Conservation (phyloP, 1,140 invertebrate genomes). For the Drosophila littoralis region DNA sequence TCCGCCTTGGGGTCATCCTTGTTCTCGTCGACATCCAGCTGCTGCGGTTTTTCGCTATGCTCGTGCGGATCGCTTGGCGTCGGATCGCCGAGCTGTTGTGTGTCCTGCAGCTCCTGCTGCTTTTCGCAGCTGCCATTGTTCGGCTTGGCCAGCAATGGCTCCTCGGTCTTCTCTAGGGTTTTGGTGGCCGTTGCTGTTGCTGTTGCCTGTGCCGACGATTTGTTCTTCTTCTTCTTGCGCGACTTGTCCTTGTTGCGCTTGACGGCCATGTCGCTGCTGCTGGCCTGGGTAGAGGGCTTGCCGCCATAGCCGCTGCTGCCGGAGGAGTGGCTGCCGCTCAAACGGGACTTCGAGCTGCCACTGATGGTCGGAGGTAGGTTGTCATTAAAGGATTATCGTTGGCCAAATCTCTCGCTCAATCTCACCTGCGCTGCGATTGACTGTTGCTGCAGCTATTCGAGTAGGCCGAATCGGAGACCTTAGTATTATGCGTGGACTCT, state of each 20-base stretch:
- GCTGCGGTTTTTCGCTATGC: slow-evolving; percentile 28
- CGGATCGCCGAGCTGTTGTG: slow-evolving; percentile 14
- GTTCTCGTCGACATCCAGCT: slow-evolving; percentile 48
- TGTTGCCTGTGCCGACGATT: slow-evolving; percentile 35
- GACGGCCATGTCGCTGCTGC: slow-evolving; percentile 84
- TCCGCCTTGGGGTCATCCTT: slow-evolving; percentile 39
- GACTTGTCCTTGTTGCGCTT: slow-evolving; percentile 85
- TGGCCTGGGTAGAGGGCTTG: slow-evolving; percentile 86
- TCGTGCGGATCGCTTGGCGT: slow-evolving; percentile 22
- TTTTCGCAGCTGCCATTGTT: slow-evolving; percentile 8
- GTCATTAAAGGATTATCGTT: too few relatives aligned
- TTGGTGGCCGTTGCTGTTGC: slow-evolving; percentile 6
- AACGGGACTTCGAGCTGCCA: slow-evolving; percentile 90
- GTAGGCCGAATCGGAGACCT: slow-evolving; percentile 91
- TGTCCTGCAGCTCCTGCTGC: slow-evolving; percentile 29
- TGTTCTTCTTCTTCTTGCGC: slow-evolving; percentile 85
- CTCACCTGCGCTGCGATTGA: slow-evolving; percentile 90
- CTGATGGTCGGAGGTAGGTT: slow-evolving; percentile 74
- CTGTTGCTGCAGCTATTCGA: slow-evolving; percentile 91
- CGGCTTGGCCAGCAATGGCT: slow-evolving; percentile 6
- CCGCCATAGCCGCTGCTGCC: slow-evolving; percentile 92
- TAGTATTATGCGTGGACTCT: slow-evolving; percentile 85
- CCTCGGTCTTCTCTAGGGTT: slow-evolving; percentile 45
- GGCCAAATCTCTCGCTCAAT: neutral
- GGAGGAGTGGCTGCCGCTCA: slow-evolving; percentile 90